Conservation (phyloP, 1,140 invertebrate genomes). For the Lepeophtheirus salmonis region DNA sequence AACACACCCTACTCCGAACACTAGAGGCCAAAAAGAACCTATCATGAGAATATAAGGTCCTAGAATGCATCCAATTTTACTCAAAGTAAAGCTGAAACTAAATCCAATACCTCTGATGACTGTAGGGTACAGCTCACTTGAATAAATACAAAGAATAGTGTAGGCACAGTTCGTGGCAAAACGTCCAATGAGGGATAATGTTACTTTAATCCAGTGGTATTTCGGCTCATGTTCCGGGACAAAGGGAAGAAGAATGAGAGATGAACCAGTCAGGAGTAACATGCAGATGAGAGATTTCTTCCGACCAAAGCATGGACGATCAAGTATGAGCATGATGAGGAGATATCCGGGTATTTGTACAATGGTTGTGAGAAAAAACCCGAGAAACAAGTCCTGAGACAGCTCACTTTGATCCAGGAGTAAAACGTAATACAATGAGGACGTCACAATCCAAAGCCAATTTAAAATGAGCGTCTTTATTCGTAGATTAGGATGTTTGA, state of each 20-base stretch:
- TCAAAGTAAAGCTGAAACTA: conserved; percentile 1
- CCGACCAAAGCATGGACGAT: conserved; percentile 7
- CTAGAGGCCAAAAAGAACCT: neutral
- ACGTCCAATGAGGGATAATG: conserved; percentile 9
- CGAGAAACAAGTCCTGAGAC: conserved; percentile 1
- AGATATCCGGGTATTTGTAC: conserved; percentile 17
- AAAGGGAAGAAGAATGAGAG: conserved; percentile 10
- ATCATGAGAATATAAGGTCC: conserved; percentile 11
- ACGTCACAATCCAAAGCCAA: conserved; percentile 4
- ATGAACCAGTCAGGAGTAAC: conserved; percentile 3
- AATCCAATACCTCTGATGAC: conserved; percentile 13
- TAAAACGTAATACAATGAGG: conserved; percentile 16
- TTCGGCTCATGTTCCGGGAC: neutral
- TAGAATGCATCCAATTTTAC: conserved; percentile 12
- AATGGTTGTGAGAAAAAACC: conserved; percentile 6
- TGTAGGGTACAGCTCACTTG: conserved; percentile 12
- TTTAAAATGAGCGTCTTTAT: conserved; percentile 9
- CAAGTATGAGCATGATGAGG: conserved; percentile 10
- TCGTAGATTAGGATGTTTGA: conserved; percentile 3
- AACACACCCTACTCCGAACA: conserved; percentile 21
- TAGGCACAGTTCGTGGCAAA: conserved; percentile 18
- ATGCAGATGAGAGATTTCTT: conserved; percentile 8
- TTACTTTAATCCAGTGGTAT: neutral
- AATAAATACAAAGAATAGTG: conserved; percentile 14
- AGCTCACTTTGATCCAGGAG: conserved; percentile 17